Base-by-base conservation (phyloP, 2,113 vertebrate species). In the Australoheros scitulus region DNA sequence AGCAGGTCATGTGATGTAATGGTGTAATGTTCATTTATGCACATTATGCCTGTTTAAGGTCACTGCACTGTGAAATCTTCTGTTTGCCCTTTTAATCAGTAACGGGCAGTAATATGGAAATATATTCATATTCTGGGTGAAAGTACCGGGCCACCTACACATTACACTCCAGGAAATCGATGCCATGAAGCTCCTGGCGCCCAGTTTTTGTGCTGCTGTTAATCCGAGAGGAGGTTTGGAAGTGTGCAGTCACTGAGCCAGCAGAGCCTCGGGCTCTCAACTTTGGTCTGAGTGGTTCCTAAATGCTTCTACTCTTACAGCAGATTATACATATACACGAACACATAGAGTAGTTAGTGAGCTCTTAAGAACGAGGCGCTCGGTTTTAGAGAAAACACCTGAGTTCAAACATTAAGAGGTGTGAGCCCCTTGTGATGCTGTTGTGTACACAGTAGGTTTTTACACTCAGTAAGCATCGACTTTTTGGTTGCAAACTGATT, bases 1-100 rank as follows among this genome's bases (percentile, higher is more conserved):
- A 80, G 57, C 38, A 63, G n/a, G 52, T 0, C 3, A 32, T 11
- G 8, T 29, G 24, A 41, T 43, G 55, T 29, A 41, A 57, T 2
- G 29, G 6, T 22, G 14, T 41, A 32, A 3, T 47, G 0, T 32
- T 41, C 17, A n/a, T 29, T 0, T 38, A 18, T 2, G 8, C 14
- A 68, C 17, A 26, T 2, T 47, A 68, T 26, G 22, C 41, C 64
- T 0, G 0, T 0, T 15, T 3, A 9, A 9, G 41, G 65, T 9
- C 65, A 76, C 43, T 7, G 24, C 64, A 50, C 24, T 72, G 17
- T 52, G 6, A 52, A 72, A 32, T 72, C 26, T 20, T 52, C 65
- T 50, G 43, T 70, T 70, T 24, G 11, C 15, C 15, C 15, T 70
- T 72, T 72, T 20, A 70, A 52, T 70, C 65, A 3, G 52, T 52